Evolutionary conservation across 2,113 vertebrate species (phyloP), one percentile per base, ranked within the genome.

Genomic region (Seriola aureovittata): DNA sequence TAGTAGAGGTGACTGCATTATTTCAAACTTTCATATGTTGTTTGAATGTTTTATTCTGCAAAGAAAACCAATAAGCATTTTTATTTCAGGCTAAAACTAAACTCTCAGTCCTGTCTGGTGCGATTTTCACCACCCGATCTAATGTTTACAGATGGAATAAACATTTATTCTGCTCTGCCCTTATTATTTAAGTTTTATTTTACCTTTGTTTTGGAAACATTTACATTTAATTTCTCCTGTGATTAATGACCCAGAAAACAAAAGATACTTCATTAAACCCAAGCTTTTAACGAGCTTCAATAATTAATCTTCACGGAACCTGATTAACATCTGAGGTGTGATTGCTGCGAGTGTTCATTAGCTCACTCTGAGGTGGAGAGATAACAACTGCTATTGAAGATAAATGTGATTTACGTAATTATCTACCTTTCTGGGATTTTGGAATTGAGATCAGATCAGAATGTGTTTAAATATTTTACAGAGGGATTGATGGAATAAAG

Each of bases 271-370:
- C 36, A 12, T 1, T 79, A 78, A 82, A 76, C 64, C 71, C 14
- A 62, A 21, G 23, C 52, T 67, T 81, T 84, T 75, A 85, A 92
- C 85, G 84, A 86, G 63, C 75, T 71, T 21, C 71, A 59, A 68
- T 82, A 77, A 91, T 91, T 38, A 85, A 83, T 90, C 85, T 71
- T 73, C 12, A 71, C 59, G 40, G 77, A 50, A 54, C 36, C 46
- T 75, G 75, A 90, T 87, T 85, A 85, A 44, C 59, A 81, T 79
- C 71, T 70, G 55, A 74, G 52, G 42, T 7, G 13, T 50, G 71
- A 81, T 52, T 59, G 77, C 42, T 73, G 69, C 67, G 36, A 76
- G 67, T 46, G 77, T 79, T 80, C 48, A 81, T 76, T 72, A 89
- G 73, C 76, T 77, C 59, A 3, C 48, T 75, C 69, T 65, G 50